Conservation (phyloP, 2,888 invertebrate species). For the Drosophila aldrichi region DNA sequence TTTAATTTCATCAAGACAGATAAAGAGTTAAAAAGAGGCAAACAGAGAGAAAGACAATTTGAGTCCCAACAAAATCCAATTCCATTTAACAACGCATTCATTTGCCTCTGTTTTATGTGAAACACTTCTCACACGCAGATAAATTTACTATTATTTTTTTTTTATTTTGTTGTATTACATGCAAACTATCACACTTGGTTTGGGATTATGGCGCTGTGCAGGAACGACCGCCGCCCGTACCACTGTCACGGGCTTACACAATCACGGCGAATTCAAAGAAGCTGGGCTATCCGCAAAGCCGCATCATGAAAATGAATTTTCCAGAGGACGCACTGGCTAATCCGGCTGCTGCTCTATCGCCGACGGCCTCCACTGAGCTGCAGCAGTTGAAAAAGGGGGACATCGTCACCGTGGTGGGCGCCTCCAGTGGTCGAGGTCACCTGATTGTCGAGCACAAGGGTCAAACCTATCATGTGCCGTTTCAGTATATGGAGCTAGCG, state of each 20-base stretch:
- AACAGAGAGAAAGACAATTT: neutral
- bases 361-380: slow-evolving; percentile 30
- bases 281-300: slow-evolving; percentile 95
- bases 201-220: slow-evolving; percentile 81
- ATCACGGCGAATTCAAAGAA: slow-evolving; percentile 96
- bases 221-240: slow-evolving; percentile 96
- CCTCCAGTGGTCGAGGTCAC: slow-evolving; percentile 94
- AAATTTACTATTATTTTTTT: slow-evolving; percentile 4
- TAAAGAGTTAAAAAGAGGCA: neutral
- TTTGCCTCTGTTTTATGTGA: neutral
- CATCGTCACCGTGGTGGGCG: slow-evolving; percentile 94
- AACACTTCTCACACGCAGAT: slow-evolving; percentile 7
- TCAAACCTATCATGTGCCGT: slow-evolving; percentile 91
- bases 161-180: slow-evolving; percentile 21
- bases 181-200: slow-evolving; percentile 23
- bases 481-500: slow-evolving; percentile 91
- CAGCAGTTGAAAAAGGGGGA: slow-evolving; percentile 92
- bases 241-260: slow-evolving; percentile 95
- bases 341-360: slow-evolving; percentile 63
- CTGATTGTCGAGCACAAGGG: slow-evolving; percentile 93
- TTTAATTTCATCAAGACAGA: neutral
- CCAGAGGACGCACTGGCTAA: slow-evolving; percentile 87
- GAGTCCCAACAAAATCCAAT: neutral
- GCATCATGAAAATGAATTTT: slow-evolving; percentile 96
- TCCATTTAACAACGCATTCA: neutral